Evolutionary conservation across 2,888 invertebrate species (phyloP), one percentile per base, ranked within the genome.

Genomic region (Chrysina gloriosa): DNA sequence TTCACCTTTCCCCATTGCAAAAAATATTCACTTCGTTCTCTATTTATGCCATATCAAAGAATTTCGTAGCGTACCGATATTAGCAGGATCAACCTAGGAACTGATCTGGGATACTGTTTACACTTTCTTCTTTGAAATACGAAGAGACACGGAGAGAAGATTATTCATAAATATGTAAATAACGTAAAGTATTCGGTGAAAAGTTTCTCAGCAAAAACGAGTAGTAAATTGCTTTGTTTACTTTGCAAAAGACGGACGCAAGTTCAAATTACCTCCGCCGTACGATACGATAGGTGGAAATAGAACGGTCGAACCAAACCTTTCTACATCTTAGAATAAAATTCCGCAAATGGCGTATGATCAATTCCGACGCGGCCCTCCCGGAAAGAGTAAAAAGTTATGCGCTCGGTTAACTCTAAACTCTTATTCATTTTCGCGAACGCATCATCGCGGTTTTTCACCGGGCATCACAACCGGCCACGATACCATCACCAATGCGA

Each of bases 361-460:
- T 61, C 45, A 61, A 61, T 42, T 23, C 16, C 42, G 27, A 27
- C 42, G 27, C 9, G 42, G 42, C 58, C 16, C 14, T 25, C n/a
- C n/a, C n/a, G n/a, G n/a, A n/a, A n/a, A n/a, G n/a, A n/a, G 16
- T 9, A 58, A 61, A 61, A 61, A 42, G 14, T 61, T 61, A 27
- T 45, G 16, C 42, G 58, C 58, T 61, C 58, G 42, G 58, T 61
- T 61, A 61, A 42, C 45, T 61, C 58, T 61, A 45, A 11, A 27
- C 58, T 25, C 58, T 14, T 25, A 45, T 61, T n/a, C 25, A 16
- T 29, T 25, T 45, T 45, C 45, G 45, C 19, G 9, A n/a, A 21
- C 45, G 19, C n/a, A 45, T 7, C 21, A 45, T 21, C 25, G 5
- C 39, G 39, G 2, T 4, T 19, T 34, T 64, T 52, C 50, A 16